phyloP scores from a whole-genome alignment of 1,140 invertebrate species.

The Drosophila lini region DNA sequence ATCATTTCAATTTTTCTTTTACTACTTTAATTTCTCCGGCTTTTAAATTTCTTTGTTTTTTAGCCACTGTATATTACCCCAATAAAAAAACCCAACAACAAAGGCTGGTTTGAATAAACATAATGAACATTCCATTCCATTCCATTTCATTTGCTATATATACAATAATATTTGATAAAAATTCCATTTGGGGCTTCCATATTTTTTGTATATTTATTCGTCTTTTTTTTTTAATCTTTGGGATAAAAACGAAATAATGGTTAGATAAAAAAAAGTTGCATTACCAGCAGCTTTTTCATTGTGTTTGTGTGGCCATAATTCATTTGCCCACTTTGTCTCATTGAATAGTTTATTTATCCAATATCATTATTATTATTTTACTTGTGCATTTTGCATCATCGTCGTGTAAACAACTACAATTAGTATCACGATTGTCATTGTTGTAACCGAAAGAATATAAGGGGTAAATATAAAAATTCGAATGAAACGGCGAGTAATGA shows the following conservation, averaged over 20 bases:
- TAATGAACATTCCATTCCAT: conserved; percentile 58
- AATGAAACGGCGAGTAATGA: conserved; percentile 18
- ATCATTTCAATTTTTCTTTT: conserved; percentile 52
- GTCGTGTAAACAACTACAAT: conserved; percentile 83
- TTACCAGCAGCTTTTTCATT: conserved; percentile 60
- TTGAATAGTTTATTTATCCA: conserved; percentile 66
- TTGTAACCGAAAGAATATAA: conserved; percentile 63
- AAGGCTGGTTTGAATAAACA: conserved; percentile 44
- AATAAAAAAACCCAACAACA: conserved; percentile 31
- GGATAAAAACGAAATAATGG: conserved; percentile 34
- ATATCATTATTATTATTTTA: conserved; percentile 72
- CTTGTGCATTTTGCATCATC: conserved; percentile 80
- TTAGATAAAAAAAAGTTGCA: conserved; percentile 28
- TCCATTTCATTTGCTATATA: conserved; percentile 45
- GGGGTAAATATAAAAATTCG: conserved; percentile 10
- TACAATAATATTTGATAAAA: conserved; percentile 61
- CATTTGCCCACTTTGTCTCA: conserved; percentile 40
- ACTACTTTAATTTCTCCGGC: conserved; percentile 64
- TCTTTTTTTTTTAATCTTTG: neutral
- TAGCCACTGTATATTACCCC: conserved; percentile 49
- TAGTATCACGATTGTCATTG: conserved; percentile 83
- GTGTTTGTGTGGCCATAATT: conserved; percentile 47
- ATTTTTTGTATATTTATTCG: conserved; percentile 6
- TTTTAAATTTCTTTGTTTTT: conserved; percentile 31
- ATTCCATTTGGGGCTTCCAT: conserved; percentile 38